phyloP scores from a whole-genome alignment of 2,888 invertebrate genomes.

The Drosophila tanythrix region DNA sequence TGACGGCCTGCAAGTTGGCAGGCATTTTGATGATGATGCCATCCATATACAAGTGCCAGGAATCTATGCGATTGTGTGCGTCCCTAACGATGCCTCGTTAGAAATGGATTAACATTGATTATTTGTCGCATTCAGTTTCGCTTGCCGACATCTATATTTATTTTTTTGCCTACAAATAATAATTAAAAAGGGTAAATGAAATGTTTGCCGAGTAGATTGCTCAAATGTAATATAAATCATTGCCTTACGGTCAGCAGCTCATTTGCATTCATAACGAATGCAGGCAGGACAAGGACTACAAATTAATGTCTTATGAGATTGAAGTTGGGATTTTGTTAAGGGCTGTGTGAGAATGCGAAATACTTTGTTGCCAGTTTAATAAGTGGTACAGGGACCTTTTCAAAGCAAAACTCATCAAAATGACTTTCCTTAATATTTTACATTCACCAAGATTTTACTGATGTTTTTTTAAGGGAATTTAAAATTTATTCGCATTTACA shows the following conservation, averaged over 20 bases:
- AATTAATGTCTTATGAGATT: conserved; percentile 30
- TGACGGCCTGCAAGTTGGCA: conserved; percentile 68
- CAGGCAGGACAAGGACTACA: conserved; percentile 20
- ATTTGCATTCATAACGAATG: conserved; percentile 71
- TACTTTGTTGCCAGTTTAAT: background rate
- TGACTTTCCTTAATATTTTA: background rate
- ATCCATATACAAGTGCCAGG: conserved; percentile 46
- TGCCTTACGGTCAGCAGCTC: conserved; percentile 39
- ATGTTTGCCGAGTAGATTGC: conserved; percentile 24
- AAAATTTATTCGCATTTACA: background rate
- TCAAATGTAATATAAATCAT: conserved; percentile 61
- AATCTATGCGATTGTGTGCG: conserved; percentile 1
- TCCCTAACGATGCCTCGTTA: conserved; percentile 72
- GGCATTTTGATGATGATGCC: conserved; percentile 71
- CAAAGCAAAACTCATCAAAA: background rate
- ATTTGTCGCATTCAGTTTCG: conserved; percentile 43
- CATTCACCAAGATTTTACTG: background rate
- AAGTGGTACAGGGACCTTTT: background rate
- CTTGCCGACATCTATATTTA: conserved; percentile 2
- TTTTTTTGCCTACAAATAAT: conserved; percentile 29
- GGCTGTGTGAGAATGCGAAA: background rate
- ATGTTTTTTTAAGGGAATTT: background rate
- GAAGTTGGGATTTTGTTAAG: background rate
- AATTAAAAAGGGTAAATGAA: conserved; percentile 59
- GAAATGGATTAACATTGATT: conserved; percentile 79